Evolutionary conservation across 1,140 invertebrate genomes (phyloP).

Genomic region (Popillia japonica): DNA sequence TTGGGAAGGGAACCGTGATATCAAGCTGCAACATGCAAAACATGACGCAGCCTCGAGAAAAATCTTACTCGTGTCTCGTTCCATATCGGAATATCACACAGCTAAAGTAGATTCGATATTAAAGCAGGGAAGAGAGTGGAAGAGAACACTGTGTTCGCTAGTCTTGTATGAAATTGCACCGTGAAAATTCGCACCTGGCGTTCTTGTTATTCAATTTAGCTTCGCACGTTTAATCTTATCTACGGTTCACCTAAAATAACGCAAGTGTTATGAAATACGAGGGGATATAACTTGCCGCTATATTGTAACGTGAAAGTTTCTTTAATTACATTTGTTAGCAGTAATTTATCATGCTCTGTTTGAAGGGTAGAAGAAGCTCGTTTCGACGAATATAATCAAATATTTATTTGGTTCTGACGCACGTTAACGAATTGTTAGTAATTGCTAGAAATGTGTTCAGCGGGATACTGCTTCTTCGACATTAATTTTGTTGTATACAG

Average conservation of each 20-base stretch:
- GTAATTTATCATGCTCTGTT: not conserved
- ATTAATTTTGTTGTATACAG: too few species aligned
- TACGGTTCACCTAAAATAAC: constrained; percentile 5
- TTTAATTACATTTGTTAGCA: not conserved
- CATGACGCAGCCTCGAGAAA: too few species aligned
- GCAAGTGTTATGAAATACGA: not conserved
- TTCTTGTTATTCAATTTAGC: constrained; percentile 11
- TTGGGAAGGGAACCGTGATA: too few species aligned
- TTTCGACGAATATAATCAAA: too few species aligned
- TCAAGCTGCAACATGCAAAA: too few species aligned
- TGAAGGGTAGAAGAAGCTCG: too few species aligned
- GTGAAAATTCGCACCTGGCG: not conserved
- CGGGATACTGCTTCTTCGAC: too few species aligned
- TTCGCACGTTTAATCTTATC: constrained; percentile 5
- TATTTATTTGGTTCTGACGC: too few species aligned
- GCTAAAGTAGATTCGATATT: not conserved
- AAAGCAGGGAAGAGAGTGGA: not conserved
- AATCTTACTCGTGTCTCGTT: too few species aligned
- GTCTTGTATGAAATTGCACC: constrained; percentile 4
- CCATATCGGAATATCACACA: too few species aligned
- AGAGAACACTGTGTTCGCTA: not conserved
- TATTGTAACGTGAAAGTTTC: not conserved
- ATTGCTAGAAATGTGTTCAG: too few species aligned
- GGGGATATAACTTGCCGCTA: not conserved
- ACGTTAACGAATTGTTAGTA: too few species aligned